Percentiles rank a stretch among this genome's conserved stretches.
These are phyloP conservation scores for Excalfactoria chinensis DNA, from an alignment of 2,113 vertebrate species.

Conservation along the genomic window DNA sequence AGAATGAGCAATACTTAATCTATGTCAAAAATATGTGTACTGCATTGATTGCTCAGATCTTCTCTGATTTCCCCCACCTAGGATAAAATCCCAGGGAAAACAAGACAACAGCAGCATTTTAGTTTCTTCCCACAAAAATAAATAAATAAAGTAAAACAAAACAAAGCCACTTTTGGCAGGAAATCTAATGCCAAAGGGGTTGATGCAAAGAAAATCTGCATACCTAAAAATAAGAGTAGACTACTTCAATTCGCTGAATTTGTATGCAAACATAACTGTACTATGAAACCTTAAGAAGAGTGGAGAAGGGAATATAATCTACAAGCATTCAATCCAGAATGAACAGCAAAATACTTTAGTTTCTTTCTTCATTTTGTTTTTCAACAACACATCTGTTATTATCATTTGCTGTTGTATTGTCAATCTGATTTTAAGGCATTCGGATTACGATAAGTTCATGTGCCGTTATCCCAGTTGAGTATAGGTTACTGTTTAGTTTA, in stretches of 20 bases:
- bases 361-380: not conserved
- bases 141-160: not conserved
- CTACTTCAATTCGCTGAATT: not conserved
- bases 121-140: not conserved
- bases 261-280: not conserved
- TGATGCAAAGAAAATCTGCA: not conserved
- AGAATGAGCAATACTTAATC: not conserved
- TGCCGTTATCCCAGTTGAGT: not conserved
- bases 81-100: not conserved
- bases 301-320: not conserved
- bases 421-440: not conserved
- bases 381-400: not conserved
- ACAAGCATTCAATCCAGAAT: not conserved
- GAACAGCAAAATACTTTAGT: not conserved
- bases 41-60: not conserved
- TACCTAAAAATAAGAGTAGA: not conserved
- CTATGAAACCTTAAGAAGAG: not conserved
- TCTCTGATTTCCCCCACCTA: not conserved
- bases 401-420: not conserved
- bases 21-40: not conserved
- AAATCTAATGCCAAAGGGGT: not conserved
- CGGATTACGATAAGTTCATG: not conserved
- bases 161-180: not conserved
- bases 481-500: not conserved
- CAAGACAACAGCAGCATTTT: not conserved